Evolutionary conservation across 2,113 vertebrate species (phyloP), one percentile per base, ranked within the genome.

Genomic region (Gallinago paraguaiae): DNA sequence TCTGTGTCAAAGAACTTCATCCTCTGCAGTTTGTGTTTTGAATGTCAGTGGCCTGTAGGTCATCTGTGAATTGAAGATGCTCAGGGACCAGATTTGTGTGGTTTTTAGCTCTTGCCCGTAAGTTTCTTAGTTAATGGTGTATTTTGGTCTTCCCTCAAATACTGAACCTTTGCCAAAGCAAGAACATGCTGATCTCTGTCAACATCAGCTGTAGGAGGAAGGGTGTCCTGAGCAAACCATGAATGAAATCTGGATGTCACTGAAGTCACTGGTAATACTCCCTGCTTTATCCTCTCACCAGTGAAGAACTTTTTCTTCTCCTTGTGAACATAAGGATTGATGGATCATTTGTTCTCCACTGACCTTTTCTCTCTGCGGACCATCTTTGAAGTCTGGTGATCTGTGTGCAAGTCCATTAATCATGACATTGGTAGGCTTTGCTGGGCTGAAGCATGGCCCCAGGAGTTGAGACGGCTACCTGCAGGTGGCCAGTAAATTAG

Each of bases 181-280:
- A 59, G 48, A 56, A 43, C 13, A 31, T 72, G 35, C 25, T 41
- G n/a, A 3, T 61, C 45, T 94, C 53, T 51, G 37, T 37, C 46
- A 86, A 4, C 14, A 28, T 72, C 54, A 85, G 37, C 14, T n/a
- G 31, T 59, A 54, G 54, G 60, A 76, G 39, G 27, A 30, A 50
- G 13, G 28, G 11, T 0, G 0, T 53, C 11, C 2, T 60, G 35
- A 81, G 16, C 37, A 71, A 93, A 75, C 23, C 1, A 1, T 43
- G 35, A n/a, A 11, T 71, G 45, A 93, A 85, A 72, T 31, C 48
- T 87, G 46, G 20, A 37, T 70, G 43, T 46, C 27, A 6, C 31
- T 51, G 48, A 33, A 69, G 14, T 60, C 10, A 1, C 24, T 19
- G 18, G 9, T 14, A n/a, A 31, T 10, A 27, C 24, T 81, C 45